phyloP scores from a whole-genome alignment of 2,797 vertebrate genomes.

The Aeoliscus strigatus region DNA sequence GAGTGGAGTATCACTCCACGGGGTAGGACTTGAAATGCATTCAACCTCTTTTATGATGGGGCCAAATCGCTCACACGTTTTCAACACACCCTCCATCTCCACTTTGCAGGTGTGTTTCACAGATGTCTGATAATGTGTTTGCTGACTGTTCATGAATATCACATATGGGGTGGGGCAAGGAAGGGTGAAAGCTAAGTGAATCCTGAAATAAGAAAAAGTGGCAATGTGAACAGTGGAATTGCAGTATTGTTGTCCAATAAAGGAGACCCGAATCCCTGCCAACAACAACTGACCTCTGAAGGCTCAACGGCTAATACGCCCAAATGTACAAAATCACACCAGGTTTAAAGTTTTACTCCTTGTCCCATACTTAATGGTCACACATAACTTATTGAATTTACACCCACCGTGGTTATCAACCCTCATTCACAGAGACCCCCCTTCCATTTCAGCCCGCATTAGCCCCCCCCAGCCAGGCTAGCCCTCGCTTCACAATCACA shows the following conservation, averaged over 20 bases:
- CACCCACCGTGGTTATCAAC: slow-evolving; percentile 47
- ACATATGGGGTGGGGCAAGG: slow-evolving; percentile 39
- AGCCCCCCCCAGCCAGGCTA: slow-evolving; percentile 59
- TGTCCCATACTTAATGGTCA: slow-evolving; percentile 31
- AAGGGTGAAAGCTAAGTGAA: slow-evolving; percentile 10
- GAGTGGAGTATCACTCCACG: slow-evolving; percentile 53
- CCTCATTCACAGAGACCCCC: slow-evolving; percentile 12
- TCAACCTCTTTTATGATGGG: slow-evolving; percentile 72
- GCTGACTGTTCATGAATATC: slow-evolving; percentile 59
- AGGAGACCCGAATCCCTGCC: slow-evolving; percentile 11
- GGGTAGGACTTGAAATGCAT: slow-evolving; percentile 72
- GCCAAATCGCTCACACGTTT: slow-evolving; percentile 79
- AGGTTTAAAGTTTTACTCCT: slow-evolving; percentile 31
- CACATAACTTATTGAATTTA: too few relatives aligned
- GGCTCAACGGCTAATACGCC: slow-evolving; percentile 19
- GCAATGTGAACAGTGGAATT: slow-evolving; percentile 34
- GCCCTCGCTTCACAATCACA: slow-evolving; percentile 67
- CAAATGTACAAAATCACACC: slow-evolving; percentile 28
- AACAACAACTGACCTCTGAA: slow-evolving; percentile 33
- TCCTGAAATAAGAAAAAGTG: slow-evolving; percentile 22
- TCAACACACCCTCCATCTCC: slow-evolving; percentile 61
- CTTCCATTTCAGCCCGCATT: slow-evolving; percentile 32
- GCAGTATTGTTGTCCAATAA: slow-evolving; percentile 26
- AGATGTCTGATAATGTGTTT: slow-evolving; percentile 71
- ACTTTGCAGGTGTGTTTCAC: slow-evolving; percentile 66